These are phyloP conservation scores for Cryptops parisi DNA, from an alignment of 2,888 invertebrate genomes.

Conservation along the genomic window DNA sequence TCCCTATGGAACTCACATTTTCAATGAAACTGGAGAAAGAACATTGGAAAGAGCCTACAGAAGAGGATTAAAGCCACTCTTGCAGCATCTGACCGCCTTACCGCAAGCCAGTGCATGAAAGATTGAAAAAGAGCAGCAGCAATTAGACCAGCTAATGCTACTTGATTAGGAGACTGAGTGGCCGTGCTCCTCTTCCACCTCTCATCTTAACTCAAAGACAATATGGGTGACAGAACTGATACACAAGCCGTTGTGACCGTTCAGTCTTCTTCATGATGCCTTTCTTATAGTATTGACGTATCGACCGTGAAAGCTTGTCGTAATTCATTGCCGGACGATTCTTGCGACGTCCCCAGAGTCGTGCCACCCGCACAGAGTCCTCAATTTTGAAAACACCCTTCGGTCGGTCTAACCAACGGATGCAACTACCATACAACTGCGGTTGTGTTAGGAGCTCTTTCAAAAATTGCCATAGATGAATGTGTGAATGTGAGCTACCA, in stretches of 20 bases:
- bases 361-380: conserved; percentile 93
- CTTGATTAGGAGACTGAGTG: no score
- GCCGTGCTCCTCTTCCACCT: neutral
- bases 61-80: no score
- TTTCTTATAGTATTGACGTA: conserved; percentile 98
- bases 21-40: no score
- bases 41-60: no score
- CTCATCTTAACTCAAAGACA: conserved; percentile 44
- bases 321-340: conserved; percentile 99
- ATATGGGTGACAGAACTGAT: conserved; percentile 96
- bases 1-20: no score
- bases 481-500: conserved; percentile 50
- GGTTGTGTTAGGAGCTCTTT: conserved; percentile 85
- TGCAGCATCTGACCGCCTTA: neutral
- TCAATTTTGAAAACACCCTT: conserved; percentile 98
- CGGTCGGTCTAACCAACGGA: conserved; percentile 89
- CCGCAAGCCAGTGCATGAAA: neutral
- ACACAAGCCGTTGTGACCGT: conserved; percentile 91
- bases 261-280: conserved; percentile 99
- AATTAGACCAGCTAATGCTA: neutral
- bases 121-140: neutral
- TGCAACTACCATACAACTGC: conserved; percentile 78
- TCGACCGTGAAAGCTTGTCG: conserved; percentile 93
- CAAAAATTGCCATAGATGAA: conserved; percentile 97
- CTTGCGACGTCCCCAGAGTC: conserved; percentile 94